Evolutionary conservation across 2,888 invertebrate genomes (phyloP), one percentile per base, ranked within the genome.

Genomic region (Petrophora chlorosata): DNA sequence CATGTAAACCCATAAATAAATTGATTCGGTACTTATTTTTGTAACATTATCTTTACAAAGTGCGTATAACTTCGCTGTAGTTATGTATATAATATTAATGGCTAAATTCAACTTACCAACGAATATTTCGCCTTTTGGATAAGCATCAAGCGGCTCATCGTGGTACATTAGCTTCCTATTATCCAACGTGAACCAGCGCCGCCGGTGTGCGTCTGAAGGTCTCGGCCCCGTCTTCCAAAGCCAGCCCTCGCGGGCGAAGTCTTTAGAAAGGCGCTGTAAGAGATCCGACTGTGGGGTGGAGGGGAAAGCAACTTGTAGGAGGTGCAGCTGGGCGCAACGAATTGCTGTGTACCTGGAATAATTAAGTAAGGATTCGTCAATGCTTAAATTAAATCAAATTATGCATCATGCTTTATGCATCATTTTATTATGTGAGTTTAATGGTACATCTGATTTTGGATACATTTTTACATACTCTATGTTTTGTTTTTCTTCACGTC

Each of bases 91-190:
- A n/a, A n/a, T n/a, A n/a, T n/a, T n/a, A n/a, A n/a, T n/a, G n/a
- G n/a, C n/a, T n/a, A n/a, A n/a, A n/a, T n/a, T n/a, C n/a, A 2
- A 66, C 79, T 91, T 77, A 74, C 97, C 97, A 61, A 97, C 87
- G 81, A 97, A 97, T 63, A 97, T 95, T 89, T 97, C 97, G 35
- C 97, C 97, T 84, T 97, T 97, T 0, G 97, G 96, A 85, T 95
- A 95, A 2, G 97, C 95, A 71, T 96, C 96, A 76, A 97, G 84
- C 1, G 95, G 95, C 69, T 96, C 96, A 71, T 96, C 95, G 68
- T 97, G 96, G 72, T 98, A 98, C 96, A 97, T 97, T n/a, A 98
- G 89, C 77, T 97, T 97, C 56, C 97, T 92, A 67, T 95, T 94
- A 65, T 97, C 97, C 29, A 98, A 80, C 0, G 96, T 96, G 77